Base-by-base conservation (phyloP, 2,797 vertebrate species). In the Lagorchestes hirsutus region DNA sequence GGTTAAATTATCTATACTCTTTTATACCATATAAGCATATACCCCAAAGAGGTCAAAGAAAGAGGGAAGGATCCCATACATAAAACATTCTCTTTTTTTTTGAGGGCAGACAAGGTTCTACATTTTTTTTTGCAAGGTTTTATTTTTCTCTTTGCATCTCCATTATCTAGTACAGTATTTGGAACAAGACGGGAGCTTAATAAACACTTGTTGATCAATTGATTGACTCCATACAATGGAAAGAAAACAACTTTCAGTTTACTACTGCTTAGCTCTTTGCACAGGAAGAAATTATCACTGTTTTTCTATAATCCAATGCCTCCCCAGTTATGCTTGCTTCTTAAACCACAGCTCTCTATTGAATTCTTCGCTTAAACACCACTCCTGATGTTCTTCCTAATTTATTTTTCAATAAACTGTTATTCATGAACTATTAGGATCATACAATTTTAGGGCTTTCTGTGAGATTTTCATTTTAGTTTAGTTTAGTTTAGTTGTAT, bases 361-460 rank as follows among this genome's bases (percentile, higher is more conserved):
- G 74, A 2, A n/a, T 55, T 8, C 1, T 90, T 50, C n/a, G 2
- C 18, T 6, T 5, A 62, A 12, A 52, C 11, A 11, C 52, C 0
- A n/a, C 29, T 10, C 1, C 2, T 58, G n/a, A 55, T 46, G 14
- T 55, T 92, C 54, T 92, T 97, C 94, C 27, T 92, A 58, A 50
- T 90, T 50, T 96, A 58, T 90, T 91, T 94, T 92, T 91, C 87
- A 52, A 14, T n/a, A 74, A 74, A 11, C 10, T 67, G 31, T 67
- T 74, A 40, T 1, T n/a, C 31, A n/a, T n/a, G 16, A 62, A 34
- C 29, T 31, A 4, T 29, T 62, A 34, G 59, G 18, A 46, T 22
- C n/a, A 82, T 40, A 46, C 5, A 40, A 40, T 82, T 40, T 40
- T 82, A 82, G 16, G 8, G 16, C 5, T 16, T 74, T 74, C 67